Percentiles rank a stretch among this genome's conserved stretches.
phyloP scores from a whole-genome alignment of 2,797 vertebrate species.

The Malacoraja senta region DNA sequence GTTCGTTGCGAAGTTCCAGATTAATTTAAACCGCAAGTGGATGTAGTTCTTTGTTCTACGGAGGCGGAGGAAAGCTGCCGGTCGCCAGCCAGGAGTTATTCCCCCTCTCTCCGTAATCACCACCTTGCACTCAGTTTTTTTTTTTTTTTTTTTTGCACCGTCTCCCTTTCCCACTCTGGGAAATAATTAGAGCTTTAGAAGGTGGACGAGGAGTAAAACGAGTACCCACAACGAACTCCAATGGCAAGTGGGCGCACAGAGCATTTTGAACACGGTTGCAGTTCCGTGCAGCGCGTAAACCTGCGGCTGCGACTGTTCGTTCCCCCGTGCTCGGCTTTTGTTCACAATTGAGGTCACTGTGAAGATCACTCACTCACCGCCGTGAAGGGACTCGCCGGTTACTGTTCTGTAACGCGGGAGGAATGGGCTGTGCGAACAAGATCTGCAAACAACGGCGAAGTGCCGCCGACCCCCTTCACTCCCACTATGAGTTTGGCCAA shows the following conservation, averaged over 20 bases:
- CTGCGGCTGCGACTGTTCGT: too few species aligned
- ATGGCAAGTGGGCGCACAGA: background rate
- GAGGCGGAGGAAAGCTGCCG: background rate
- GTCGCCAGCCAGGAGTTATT: background rate
- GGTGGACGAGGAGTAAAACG: too few species aligned
- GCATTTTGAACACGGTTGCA: background rate
- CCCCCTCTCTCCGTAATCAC: too few species aligned
- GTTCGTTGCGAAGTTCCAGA: background rate
- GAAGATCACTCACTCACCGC: background rate
- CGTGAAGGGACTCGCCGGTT: background rate
- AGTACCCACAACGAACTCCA: too few species aligned
- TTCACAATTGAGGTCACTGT: background rate
- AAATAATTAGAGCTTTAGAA: too few species aligned
- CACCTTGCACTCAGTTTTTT: too few species aligned
- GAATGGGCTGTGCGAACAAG: too few species aligned
- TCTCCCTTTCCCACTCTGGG: too few species aligned
- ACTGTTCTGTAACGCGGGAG: too few species aligned
- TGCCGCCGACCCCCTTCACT: background rate
- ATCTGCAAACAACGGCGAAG: background rate
- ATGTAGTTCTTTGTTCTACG: constrained; percentile 22
- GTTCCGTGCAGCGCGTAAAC: background rate
- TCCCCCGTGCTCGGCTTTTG: background rate
- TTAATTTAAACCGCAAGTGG: background rate
- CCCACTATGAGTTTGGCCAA: background rate
- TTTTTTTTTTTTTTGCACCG: too few species aligned